These are phyloP conservation scores for Diachasma alloeum DNA, from an alignment of 1,140 invertebrate genomes.

Conservation along the genomic window DNA sequence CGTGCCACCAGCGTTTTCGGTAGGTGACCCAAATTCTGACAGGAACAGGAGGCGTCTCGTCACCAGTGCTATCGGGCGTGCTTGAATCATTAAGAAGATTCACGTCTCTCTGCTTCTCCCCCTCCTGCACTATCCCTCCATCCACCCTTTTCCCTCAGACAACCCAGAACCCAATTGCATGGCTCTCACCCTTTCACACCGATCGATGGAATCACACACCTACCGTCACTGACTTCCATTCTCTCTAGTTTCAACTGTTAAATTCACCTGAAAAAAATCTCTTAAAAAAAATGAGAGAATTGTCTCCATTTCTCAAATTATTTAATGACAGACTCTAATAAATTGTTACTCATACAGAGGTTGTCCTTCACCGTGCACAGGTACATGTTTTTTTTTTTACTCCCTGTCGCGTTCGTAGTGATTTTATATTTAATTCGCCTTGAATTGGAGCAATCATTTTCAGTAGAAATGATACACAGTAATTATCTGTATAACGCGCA, in stretches of 20 bases:
- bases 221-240: neutral
- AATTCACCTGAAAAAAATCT: neutral
- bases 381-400: too few species aligned
- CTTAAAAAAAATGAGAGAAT: too few species aligned
- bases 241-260: neutral
- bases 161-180: neutral
- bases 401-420: neutral
- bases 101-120: neutral
- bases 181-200: neutral
- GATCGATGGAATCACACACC: neutral
- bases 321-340: too few species aligned
- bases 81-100: constrained; percentile 29
- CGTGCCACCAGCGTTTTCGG: constrained; percentile 10
- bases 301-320: too few species aligned
- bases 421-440: neutral
- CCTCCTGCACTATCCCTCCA: neutral
- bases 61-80: constrained; percentile 7
- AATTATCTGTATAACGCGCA: neutral
- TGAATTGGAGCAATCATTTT: neutral
- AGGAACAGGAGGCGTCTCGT: constrained; percentile 21
- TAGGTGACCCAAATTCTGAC: constrained; percentile 27
- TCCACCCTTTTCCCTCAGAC: neutral
- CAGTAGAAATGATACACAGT: neutral
- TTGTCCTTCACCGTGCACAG: neutral
- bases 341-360: neutral